Evolutionary conservation across 2,113 vertebrate species (phyloP).

Genomic region (Zosterops hypoxanthus): DNA sequence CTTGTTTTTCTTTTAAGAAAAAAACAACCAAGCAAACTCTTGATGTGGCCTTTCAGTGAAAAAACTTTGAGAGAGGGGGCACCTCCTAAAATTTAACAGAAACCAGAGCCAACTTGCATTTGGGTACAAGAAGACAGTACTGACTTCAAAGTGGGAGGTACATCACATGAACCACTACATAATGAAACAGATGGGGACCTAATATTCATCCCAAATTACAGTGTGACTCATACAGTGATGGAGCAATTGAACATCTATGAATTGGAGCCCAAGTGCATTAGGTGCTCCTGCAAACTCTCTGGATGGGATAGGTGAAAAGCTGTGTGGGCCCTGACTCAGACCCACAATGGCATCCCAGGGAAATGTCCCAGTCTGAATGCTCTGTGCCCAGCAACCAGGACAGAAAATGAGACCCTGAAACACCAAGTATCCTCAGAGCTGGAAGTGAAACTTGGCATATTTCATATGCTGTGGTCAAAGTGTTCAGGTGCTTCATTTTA

Average conservation of each 20-base stretch:
- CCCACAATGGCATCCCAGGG: neutral
- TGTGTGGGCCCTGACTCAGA: neutral
- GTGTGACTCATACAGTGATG: neutral
- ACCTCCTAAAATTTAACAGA: neutral
- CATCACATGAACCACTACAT: neutral
- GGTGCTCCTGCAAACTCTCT: neutral
- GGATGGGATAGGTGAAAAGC: neutral
- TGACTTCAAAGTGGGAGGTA: neutral
- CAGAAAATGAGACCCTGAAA: neutral
- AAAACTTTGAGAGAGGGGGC: neutral
- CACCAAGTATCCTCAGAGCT: neutral
- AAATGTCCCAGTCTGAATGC: rapidly evolving
- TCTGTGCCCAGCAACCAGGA: neutral
- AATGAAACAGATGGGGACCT: neutral
- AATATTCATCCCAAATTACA: neutral
- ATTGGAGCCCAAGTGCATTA: neutral
- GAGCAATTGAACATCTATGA: neutral
- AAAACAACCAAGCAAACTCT: neutral
- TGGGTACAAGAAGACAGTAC: neutral
- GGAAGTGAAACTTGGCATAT: neutral
- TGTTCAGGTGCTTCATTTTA: neutral
- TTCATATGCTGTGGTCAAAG: neutral
- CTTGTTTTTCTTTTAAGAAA: neutral
- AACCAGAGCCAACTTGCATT: neutral
- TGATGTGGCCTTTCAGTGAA: neutral